Evolutionary conservation across 2,113 vertebrate species (phyloP), one percentile per base, ranked within the genome.

Genomic region (Poeciliopsis retropinna): DNA sequence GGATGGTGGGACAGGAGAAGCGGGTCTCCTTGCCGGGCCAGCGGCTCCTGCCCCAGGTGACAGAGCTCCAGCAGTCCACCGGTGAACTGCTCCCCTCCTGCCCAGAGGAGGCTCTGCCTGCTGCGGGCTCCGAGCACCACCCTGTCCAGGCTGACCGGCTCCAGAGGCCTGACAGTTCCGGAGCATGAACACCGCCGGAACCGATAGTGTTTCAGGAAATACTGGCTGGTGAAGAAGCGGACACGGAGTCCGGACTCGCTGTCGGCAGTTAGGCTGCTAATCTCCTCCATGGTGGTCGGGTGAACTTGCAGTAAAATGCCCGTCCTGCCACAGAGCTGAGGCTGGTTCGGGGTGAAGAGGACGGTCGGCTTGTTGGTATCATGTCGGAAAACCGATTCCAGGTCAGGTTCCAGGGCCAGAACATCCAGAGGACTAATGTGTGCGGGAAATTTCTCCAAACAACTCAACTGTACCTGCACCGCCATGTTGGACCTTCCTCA

Each of bases 81-180:
- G 60, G 83, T 74, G 76, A 94, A 92, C 15, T 41, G 79, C 37
- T 87, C 87, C 0, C 79, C 85, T 22, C 72, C 82, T 9, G 93
- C 91, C 92, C 92, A 86, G 75, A 64, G 85, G 60, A 92, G 89
- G 30, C 85, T 87, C 30, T 78, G 85, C 7, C 83, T 82, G 67
- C 86, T 89, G 54, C 93, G 79, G 67, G 91, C 92, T 13, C 93
- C 95, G 25, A 95, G 76, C 15, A 95, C 92, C 67, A 95, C 82
- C 61, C 82, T 73, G 25, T 83, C 74, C 62, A 95, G 81, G 1
- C 29, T 15, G 22, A 94, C 68, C 8, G 90, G 91, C 51, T 84
- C 63, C 66, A 93, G 27, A 0, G 82, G 29, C 28, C 92, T 87
- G 5, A 88, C 72, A 0, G 79, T 79, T 4, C 92, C 94, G 3